phyloP scores from a whole-genome alignment of 2,113 vertebrate species.

The Sylvia atricapilla region DNA sequence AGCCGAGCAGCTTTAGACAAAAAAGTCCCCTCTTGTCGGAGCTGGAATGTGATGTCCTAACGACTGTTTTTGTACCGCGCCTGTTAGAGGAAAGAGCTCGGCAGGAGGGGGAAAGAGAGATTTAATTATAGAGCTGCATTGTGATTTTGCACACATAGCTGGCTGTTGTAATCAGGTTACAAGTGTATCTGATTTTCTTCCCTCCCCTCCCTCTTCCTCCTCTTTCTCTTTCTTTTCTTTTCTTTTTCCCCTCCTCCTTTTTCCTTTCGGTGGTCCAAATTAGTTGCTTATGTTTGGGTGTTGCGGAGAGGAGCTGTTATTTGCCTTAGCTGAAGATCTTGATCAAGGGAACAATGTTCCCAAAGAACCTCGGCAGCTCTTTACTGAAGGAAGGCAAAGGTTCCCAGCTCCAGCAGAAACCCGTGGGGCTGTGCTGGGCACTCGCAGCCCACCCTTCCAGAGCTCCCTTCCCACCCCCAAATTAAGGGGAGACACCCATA shows the following conservation, averaged over 20 bases:
- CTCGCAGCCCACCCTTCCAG: accelerated
- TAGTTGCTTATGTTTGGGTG: conserved; percentile 22
- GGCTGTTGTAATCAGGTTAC: conserved; percentile 60
- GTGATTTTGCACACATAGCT: conserved; percentile 63
- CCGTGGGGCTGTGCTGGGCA: accelerated
- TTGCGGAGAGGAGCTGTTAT: neutral
- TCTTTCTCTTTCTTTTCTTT: neutral
- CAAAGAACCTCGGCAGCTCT: neutral
- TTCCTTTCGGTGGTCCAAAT: neutral
- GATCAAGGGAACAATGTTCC: neutral
- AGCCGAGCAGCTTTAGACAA: neutral
- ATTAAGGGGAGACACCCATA: no score
- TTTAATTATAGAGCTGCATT: conserved; percentile 71
- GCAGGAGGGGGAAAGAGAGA: conserved; percentile 62
- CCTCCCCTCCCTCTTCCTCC: conserved; percentile 29
- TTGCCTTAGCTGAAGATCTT: neutral
- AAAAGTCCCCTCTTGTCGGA: conserved; percentile 37
- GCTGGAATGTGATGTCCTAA: conserved; percentile 68
- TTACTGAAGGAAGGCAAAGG: neutral
- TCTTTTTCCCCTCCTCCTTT: neutral
- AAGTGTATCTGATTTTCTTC: conserved; percentile 60
- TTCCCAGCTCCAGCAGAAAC: neutral
- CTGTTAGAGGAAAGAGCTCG: conserved; percentile 61
- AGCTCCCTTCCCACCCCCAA: neutral
- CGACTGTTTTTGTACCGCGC: conserved; percentile 56